Percentiles rank a stretch among this genome's conserved stretches.
Conservation (phyloP, 2,113 vertebrate species). For the Trinectes maculatus region DNA sequence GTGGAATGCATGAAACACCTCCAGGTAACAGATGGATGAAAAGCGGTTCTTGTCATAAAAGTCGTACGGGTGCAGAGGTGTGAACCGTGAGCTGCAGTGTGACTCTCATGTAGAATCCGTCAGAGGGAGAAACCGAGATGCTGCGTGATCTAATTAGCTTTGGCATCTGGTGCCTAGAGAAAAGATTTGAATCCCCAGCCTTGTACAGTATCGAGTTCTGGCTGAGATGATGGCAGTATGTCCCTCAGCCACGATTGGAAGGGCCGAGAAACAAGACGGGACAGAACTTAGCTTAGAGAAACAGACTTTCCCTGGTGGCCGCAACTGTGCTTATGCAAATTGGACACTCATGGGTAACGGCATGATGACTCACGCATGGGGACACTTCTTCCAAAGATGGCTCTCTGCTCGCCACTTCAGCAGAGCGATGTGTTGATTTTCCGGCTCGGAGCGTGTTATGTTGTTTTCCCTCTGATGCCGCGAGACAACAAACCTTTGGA, state of each 20-base stretch:
- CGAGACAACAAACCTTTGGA: slow-evolving; percentile 32
- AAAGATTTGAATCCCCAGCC: slow-evolving; percentile 29
- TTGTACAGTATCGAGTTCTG: slow-evolving; percentile 8
- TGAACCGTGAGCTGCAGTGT: slow-evolving; percentile 29
- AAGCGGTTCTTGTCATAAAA: not conserved
- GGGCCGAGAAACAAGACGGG: slow-evolving; percentile 21
- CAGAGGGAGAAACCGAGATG: slow-evolving; percentile 4
- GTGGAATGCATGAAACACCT: slow-evolving; percentile 23
- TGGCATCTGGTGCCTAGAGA: slow-evolving; percentile 32
- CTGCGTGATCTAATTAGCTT: slow-evolving; percentile 34
- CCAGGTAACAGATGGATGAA: slow-evolving; percentile 58
- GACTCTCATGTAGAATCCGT: slow-evolving; percentile 21
- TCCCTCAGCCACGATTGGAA: slow-evolving; percentile 29
- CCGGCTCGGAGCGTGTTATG: slow-evolving; percentile 35
- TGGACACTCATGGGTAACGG: slow-evolving; percentile 33
- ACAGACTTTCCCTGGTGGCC: slow-evolving; percentile 45
- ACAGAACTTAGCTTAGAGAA: slow-evolving; percentile 33
- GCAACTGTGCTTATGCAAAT: slow-evolving; percentile 55
- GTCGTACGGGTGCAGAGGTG: slow-evolving; percentile 25
- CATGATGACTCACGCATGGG: slow-evolving; percentile 54
- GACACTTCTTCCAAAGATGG: slow-evolving; percentile 36
- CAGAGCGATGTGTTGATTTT: slow-evolving; percentile 50
- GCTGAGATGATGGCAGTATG: slow-evolving; percentile 21
- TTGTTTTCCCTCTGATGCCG: slow-evolving; percentile 49
- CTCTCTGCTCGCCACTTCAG: slow-evolving; percentile 38